phyloP scores from a whole-genome alignment of 2,888 invertebrate species.

The Lottia gigantea region DNA sequence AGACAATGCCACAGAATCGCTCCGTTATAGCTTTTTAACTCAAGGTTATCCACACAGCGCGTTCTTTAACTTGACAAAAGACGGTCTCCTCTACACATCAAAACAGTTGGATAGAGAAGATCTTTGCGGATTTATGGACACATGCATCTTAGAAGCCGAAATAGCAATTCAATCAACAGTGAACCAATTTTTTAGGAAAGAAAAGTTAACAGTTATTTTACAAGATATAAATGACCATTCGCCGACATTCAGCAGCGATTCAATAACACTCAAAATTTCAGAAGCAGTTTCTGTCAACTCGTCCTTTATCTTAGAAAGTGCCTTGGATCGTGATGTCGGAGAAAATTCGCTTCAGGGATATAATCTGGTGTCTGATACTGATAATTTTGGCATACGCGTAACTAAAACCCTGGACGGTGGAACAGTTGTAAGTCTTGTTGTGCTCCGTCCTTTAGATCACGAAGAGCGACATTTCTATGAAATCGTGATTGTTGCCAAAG shows the following conservation, averaged over 20 bases:
- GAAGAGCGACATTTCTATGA: constrained; percentile 44
- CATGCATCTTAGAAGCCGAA: constrained; percentile 31
- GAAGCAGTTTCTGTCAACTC: constrained; percentile 42
- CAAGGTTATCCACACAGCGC: constrained; percentile 28
- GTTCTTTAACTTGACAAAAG: constrained; percentile 88
- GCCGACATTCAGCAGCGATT: constrained; percentile 32
- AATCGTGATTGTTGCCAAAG: constrained; percentile 43
- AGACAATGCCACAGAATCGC: constrained; percentile 34
- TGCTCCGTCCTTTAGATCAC: constrained; percentile 42
- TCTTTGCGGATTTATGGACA: constrained; percentile 30
- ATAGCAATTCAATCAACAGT: constrained; percentile 34
- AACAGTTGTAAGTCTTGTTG: constrained; percentile 40
- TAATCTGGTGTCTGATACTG: constrained; percentile 33
- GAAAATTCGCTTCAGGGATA: constrained; percentile 43
- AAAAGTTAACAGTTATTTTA: constrained; percentile 31
- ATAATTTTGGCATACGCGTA: constrained; percentile 39
- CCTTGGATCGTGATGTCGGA: constrained; percentile 45
- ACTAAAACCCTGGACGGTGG: constrained; percentile 41
- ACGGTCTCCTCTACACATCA: constrained; percentile 75
- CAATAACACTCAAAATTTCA: constrained; percentile 34
- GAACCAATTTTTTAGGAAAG: constrained; percentile 73
- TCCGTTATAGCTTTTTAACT: constrained; percentile 36
- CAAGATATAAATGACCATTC: constrained; percentile 44
- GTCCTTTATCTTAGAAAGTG: constrained; percentile 37
- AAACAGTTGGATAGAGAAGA: constrained; percentile 33